Evolutionary conservation across 1,140 invertebrate genomes (phyloP).

Genomic region (Bombus soroeensis): DNA sequence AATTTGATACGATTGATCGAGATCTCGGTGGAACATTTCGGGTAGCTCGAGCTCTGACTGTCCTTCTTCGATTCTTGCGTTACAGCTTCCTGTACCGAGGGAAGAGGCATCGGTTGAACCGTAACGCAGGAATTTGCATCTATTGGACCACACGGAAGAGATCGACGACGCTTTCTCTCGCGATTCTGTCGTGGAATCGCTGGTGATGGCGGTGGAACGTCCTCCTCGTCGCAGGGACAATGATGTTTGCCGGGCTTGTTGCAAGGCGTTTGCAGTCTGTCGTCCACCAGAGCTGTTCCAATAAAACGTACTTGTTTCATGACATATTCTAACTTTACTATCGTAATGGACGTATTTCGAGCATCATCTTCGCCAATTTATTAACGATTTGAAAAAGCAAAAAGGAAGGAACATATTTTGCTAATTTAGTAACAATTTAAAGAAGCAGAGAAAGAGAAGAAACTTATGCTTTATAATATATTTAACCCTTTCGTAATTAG

Average conservation of each 20-base stretch:
- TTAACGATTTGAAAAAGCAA: neutral
- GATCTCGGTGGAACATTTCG: slow-evolving; percentile 35
- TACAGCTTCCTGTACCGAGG: slow-evolving; percentile 56
- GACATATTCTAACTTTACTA: neutral
- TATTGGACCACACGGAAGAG: slow-evolving; percentile 77
- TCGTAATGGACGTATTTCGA: neutral
- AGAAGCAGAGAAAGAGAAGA: too few species aligned
- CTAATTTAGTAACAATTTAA: too few species aligned
- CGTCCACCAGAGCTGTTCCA: slow-evolving; percentile 84
- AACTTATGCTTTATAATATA: too few species aligned
- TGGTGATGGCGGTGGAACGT: slow-evolving; percentile 74
- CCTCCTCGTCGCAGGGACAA: slow-evolving; percentile 86
- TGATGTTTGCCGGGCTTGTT: slow-evolving; percentile 88
- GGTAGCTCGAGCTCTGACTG: slow-evolving; percentile 34
- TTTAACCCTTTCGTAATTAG: too few species aligned
- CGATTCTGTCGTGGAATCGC: slow-evolving; percentile 72
- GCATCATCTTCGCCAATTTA: slow-evolving; percentile 20
- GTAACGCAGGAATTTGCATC: slow-evolving; percentile 41
- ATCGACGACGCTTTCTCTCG: slow-evolving; percentile 80
- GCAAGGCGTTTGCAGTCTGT: slow-evolving; percentile 87
- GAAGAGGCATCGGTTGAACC: slow-evolving; percentile 65
- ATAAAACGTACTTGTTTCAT: neutral
- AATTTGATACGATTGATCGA: slow-evolving; percentile 35
- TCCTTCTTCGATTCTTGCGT: slow-evolving; percentile 31
- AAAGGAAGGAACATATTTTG: too few species aligned